phyloP scores from a whole-genome alignment of 2,888 invertebrate genomes.

The Glaucopsyche alexis region DNA sequence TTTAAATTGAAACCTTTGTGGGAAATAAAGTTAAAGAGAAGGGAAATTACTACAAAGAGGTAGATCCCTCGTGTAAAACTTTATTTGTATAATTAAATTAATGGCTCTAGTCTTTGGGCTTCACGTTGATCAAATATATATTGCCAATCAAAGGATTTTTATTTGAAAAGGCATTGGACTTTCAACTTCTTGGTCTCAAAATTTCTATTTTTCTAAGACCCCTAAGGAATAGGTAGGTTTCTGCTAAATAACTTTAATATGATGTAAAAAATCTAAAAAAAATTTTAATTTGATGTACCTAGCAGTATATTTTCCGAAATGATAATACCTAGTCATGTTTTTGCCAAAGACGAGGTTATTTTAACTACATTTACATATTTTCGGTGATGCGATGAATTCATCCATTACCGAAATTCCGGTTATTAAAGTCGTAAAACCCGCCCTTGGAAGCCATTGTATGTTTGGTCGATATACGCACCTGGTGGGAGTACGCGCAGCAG shows the following conservation, averaged over 20 bases:
- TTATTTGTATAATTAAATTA: constrained; percentile 18
- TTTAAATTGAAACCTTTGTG: constrained; percentile 2
- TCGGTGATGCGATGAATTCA: no score
- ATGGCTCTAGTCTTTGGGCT: constrained; percentile 2
- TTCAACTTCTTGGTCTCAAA: background rate
- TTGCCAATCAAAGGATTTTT: constrained; percentile 6
- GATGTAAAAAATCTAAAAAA: no score
- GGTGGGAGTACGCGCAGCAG: constrained; percentile 65
- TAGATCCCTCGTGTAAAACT: no score
- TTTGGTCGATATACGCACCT: constrained; percentile 48
- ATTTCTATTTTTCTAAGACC: background rate
- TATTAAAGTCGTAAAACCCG: no score
- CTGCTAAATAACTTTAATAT: no score
- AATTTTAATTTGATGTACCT: no score
- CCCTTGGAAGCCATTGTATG: background rate
- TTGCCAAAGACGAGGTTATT: no score
- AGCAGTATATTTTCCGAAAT: no score
- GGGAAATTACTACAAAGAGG: constrained; percentile 5
- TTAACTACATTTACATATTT: no score
- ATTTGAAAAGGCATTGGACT: background rate
- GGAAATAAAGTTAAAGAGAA: background rate
- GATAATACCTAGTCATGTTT: no score
- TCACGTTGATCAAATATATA: background rate
- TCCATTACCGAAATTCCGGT: no score
- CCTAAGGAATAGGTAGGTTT: background rate